Evolutionary conservation across 1,140 invertebrate species (phyloP).

Genomic region (Magallana angulata): DNA sequence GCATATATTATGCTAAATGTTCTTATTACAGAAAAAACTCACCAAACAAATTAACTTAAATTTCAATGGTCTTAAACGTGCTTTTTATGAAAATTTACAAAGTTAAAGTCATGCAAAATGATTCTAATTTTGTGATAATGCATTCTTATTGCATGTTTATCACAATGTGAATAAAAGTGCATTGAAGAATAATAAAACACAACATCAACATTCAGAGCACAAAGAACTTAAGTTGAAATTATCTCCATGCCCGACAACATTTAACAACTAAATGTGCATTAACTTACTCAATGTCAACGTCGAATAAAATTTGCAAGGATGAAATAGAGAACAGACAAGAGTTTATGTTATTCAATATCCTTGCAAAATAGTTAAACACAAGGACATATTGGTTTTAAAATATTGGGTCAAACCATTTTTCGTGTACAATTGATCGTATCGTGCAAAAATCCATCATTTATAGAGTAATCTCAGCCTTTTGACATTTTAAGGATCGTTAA

Average conservation of each 20-base stretch:
- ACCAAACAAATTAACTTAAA: too few relatives aligned
- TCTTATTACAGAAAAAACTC: too few relatives aligned
- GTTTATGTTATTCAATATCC: not conserved
- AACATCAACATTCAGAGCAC: slow-evolving; percentile 21
- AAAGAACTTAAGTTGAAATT: not conserved
- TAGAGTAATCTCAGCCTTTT: not conserved
- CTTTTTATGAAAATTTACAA: too few relatives aligned
- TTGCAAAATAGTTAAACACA: not conserved
- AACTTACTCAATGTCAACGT: slow-evolving; percentile 27
- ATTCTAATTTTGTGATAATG: too few relatives aligned
- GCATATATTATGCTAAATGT: too few relatives aligned
- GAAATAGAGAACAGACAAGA: slow-evolving; percentile 4
- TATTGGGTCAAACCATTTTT: not conserved
- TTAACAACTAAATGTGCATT: not conserved
- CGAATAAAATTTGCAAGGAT: not conserved
- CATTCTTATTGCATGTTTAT: not conserved
- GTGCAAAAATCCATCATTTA: not conserved
- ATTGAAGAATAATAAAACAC: not conserved
- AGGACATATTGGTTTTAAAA: not conserved
- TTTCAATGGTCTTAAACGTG: too few relatives aligned
- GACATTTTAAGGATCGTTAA: not conserved
- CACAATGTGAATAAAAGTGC: not conserved
- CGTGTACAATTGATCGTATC: not conserved
- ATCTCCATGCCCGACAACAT: not conserved
- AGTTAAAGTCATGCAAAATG: too few relatives aligned